A percentile compares a stretch with the other conserved stretches of the same genome.
Evolutionary conservation across 2,797 vertebrate genomes (phyloP).

Genomic region (Pelodytes ibericus): DNA sequence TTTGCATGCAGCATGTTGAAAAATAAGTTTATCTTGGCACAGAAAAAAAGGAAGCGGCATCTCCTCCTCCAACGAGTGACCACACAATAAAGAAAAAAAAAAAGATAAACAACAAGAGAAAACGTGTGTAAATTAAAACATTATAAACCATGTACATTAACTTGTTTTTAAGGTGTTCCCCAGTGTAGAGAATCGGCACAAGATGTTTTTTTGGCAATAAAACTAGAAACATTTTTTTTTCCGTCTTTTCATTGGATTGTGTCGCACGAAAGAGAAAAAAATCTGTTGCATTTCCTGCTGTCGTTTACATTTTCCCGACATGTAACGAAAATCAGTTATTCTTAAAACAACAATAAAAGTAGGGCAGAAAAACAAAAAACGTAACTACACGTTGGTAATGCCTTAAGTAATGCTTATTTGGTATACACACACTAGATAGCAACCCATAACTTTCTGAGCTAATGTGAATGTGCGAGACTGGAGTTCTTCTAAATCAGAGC

Average conservation of each 20-base stretch:
- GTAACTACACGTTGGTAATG: not conserved
- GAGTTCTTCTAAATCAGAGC: not conserved
- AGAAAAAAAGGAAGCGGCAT: not conserved
- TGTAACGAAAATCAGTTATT: not conserved
- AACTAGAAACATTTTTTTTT: no score
- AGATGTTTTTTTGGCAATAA: no score
- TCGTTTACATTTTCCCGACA: not conserved
- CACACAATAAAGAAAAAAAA: no score
- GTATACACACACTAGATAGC: not conserved
- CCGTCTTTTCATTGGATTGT: no score
- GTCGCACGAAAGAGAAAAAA: no score
- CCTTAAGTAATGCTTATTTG: conserved; percentile 3
- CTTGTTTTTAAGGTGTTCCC: no score
- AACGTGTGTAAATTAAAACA: no score
- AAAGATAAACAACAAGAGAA: no score
- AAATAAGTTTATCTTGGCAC: not conserved
- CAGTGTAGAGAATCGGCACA: no score
- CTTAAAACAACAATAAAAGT: not conserved
- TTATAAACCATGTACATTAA: no score
- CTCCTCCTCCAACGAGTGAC: no score
- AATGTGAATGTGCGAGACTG: not conserved
- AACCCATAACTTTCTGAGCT: not conserved
- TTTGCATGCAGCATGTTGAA: not conserved
- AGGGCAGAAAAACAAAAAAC: not conserved
- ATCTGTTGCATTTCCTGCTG: not conserved